phyloP scores from a whole-genome alignment of 2,797 vertebrate genomes.

The Chromis chromis region DNA sequence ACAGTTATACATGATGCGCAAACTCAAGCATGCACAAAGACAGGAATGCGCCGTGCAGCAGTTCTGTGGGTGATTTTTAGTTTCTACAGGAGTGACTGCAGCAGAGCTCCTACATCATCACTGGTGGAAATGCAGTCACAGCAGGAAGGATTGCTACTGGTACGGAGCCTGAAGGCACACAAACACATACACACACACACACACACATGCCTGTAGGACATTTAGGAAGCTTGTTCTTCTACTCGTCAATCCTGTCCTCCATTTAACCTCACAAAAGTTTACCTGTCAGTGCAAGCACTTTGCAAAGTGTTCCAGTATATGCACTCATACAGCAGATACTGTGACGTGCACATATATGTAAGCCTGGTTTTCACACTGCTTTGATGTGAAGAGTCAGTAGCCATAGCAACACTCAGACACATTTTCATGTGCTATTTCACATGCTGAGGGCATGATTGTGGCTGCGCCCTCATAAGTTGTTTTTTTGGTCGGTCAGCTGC shows the following conservation, averaged over 20 bases:
- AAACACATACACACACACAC: constrained; percentile 32
- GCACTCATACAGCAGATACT: neutral
- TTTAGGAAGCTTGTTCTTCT: constrained; percentile 34
- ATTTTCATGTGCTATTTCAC: constrained; percentile 40
- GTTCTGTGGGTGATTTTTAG: constrained; percentile 42
- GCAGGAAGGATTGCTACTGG: constrained; percentile 58
- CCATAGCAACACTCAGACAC: constrained; percentile 63
- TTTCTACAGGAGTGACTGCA: constrained; percentile 69
- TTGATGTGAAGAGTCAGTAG: constrained; percentile 45
- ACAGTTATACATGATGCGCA: constrained; percentile 27
- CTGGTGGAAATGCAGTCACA: constrained; percentile 66
- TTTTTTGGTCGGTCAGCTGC: constrained; percentile 58
- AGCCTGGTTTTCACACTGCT: constrained; percentile 17
- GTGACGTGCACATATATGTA: constrained; percentile 7
- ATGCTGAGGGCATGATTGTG: constrained; percentile 27
- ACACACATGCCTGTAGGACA: constrained; percentile 42
- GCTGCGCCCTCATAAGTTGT: constrained; percentile 36
- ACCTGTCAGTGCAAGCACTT: constrained; percentile 11
- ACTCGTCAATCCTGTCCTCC: constrained; percentile 34
- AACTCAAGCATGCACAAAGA: constrained; percentile 13
- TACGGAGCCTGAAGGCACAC: constrained; percentile 41
- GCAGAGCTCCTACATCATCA: constrained; percentile 68
- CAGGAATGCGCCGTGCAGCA: constrained; percentile 52
- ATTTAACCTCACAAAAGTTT: constrained; percentile 36
- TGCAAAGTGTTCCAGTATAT: constrained; percentile 13